Conservation (phyloP, 2,888 invertebrate genomes). For the Drosophila kanekoi region DNA sequence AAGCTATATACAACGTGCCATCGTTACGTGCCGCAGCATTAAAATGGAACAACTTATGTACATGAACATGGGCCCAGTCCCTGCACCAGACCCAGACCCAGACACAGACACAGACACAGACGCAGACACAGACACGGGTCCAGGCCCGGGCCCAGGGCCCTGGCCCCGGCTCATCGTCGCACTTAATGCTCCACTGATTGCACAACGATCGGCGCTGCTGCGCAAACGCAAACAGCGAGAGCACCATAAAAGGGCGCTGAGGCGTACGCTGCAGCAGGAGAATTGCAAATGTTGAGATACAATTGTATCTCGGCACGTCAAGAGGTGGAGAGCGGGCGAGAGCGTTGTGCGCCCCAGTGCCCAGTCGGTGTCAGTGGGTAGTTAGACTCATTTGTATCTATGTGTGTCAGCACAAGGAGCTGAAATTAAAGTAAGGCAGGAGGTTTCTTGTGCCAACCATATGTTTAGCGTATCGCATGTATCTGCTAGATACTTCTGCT, state of each 20-base stretch:
- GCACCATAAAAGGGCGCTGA: slow-evolving; percentile 62
- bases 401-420: slow-evolving; percentile 81
- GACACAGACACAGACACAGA: slow-evolving; percentile 7
- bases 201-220: slow-evolving; percentile 77
- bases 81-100: slow-evolving; percentile 14
- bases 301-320: slow-evolving; percentile 64
- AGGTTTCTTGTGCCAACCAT: slow-evolving; percentile 83
- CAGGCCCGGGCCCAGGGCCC: slow-evolving; percentile 7
- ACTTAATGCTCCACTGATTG: slow-evolving; percentile 84
- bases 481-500: slow-evolving; percentile 54
- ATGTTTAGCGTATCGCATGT: slow-evolving; percentile 61
- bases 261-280: slow-evolving; percentile 36
- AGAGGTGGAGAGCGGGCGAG: no score
- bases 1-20: slow-evolving; percentile 50
- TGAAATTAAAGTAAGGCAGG: slow-evolving; percentile 85
- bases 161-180: slow-evolving; percentile 37
- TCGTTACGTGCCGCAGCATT: slow-evolving; percentile 77
- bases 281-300: slow-evolving; percentile 55
- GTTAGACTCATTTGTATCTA: slow-evolving; percentile 68
- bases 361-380: slow-evolving; percentile 76
- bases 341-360: slow-evolving; percentile 5
- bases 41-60: slow-evolving; percentile 75
- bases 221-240: slow-evolving; percentile 53
- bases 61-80: slow-evolving; percentile 25
- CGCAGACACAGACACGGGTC: slow-evolving; percentile 6